Evolutionary conservation across 1,140 invertebrate species (phyloP), one percentile per base, ranked within the genome.

Genomic region (Pseudobourletiella spinata): DNA sequence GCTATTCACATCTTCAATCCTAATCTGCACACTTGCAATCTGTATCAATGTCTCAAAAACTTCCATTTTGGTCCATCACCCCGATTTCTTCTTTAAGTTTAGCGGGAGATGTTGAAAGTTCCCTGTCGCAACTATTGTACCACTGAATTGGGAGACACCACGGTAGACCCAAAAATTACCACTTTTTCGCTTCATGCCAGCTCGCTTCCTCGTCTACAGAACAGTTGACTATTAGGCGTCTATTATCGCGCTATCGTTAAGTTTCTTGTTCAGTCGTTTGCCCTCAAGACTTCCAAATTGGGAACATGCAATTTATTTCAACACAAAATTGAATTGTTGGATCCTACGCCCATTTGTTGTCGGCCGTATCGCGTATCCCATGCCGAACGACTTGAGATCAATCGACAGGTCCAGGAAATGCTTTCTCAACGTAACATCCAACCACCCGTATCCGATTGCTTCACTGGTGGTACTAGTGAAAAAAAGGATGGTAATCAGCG

Each of bases 401-500:
- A 39, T n/a, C 32, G 32, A 66, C 73, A 77, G 46, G 61, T 77
- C 14, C 50, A 71, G n/a, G 71, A 77, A 25, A 43, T 76, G 15
- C 43, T 76, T 58, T 22, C 70, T 14, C 62, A 59, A 8, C 66
- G 70, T 4, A 74, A 79, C 0, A 74, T 78, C 29, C 59, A 72
- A 16, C 66, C 72, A 44, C 75, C 73, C 15, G 64, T 55, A 15
- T 76, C 71, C 75, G 3, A 82, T 73, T 67, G 67, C 76, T 3
- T 74, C 75, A 29, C 76, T 76, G 0, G 69, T 77, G 0, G 64
- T 80, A 0, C 63, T 79, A 8, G 74, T 74, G 0, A 60, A 63
- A 54, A 82, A 62, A 74, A 73, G 56, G 71, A 80, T 72, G 72
- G 76, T 55, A 51, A 71, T 43, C 54, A 71, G 24, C 65, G 75